phyloP scores from a whole-genome alignment of 2,113 vertebrate species.

The Nothobranchius kuhntae region DNA sequence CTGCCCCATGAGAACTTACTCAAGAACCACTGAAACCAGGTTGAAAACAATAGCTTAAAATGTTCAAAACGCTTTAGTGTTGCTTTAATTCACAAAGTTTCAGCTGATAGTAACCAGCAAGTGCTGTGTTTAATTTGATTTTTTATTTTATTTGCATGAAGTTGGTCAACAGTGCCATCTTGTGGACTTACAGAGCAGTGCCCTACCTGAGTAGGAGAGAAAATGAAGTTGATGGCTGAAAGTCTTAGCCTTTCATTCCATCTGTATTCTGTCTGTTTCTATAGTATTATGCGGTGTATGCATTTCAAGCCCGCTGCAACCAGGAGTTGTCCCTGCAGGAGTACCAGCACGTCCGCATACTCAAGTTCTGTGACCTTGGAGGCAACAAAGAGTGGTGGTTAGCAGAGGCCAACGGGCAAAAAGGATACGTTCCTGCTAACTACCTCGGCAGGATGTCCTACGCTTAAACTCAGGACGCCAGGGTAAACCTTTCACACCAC shows the following conservation, averaged over 20 bases:
- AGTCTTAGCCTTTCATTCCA: neutral
- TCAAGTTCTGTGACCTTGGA: slow-evolving; percentile 89
- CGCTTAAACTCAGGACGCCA: slow-evolving; percentile 68
- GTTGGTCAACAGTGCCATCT: slow-evolving; percentile 59
- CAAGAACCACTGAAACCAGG: too few relatives aligned
- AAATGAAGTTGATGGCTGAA: neutral
- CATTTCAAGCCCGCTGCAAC: slow-evolving; percentile 91
- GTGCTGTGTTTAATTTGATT: neutral
- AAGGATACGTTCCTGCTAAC: slow-evolving; percentile 94
- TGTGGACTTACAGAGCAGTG: slow-evolving; percentile 32
- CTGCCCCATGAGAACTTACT: too few relatives aligned
- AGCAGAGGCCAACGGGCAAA: slow-evolving; percentile 90
- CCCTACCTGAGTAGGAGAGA: neutral
- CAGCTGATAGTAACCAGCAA: too few relatives aligned
- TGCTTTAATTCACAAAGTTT: too few relatives aligned
- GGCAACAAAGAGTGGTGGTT: slow-evolving; percentile 98
- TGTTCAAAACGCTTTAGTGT: too few relatives aligned
- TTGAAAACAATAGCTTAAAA: too few relatives aligned
- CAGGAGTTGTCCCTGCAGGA: slow-evolving; percentile 94
- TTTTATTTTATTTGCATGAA: too few relatives aligned
- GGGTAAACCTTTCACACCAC: neutral
- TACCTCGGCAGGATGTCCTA: slow-evolving; percentile 98
- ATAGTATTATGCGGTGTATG: slow-evolving; percentile 94
- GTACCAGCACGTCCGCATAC: slow-evolving; percentile 89
- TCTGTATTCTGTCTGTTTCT: slow-evolving; percentile 10